A percentile compares a stretch with the other conserved stretches of the same genome.
Evolutionary conservation across 2,797 vertebrate species (phyloP).

Genomic region (Gymnothorax javanicus): DNA sequence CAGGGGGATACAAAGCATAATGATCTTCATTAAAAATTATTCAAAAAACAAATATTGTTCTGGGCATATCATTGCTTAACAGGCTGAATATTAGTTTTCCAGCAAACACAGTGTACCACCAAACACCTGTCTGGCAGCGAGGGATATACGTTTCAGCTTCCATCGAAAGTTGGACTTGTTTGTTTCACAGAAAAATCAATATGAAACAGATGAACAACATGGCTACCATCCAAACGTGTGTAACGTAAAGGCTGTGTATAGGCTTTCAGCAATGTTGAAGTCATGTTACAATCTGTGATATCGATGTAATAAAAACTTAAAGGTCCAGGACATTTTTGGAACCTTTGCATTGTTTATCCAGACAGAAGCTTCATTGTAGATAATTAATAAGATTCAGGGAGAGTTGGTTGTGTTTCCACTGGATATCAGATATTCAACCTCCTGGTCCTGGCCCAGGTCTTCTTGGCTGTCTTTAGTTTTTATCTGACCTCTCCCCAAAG

Average conservation of each 20-base stretch:
- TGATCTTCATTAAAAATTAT: conserved; percentile 14
- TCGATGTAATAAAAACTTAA: not conserved
- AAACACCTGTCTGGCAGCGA: not conserved
- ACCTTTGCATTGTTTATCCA: not conserved
- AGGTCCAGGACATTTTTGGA: not conserved
- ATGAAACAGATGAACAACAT: not conserved
- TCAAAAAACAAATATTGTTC: conserved; percentile 10
- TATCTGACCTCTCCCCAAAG: too few relatives aligned
- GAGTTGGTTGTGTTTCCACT: not conserved
- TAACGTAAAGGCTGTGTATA: not conserved
- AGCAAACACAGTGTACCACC: not conserved
- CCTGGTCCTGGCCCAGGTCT: not conserved
- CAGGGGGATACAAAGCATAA: not conserved
- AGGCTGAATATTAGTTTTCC: not conserved
- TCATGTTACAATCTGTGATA: not conserved
- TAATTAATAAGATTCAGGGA: not conserved
- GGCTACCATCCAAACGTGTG: not conserved
- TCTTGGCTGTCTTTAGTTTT: not conserved
- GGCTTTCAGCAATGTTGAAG: not conserved
- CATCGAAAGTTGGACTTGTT: not conserved
- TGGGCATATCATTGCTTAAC: not conserved
- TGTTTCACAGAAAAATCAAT: not conserved
- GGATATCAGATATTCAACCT: not conserved
- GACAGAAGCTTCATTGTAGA: not conserved
- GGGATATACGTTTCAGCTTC: not conserved